phyloP scores from a whole-genome alignment of 2,797 vertebrate genomes.

The Caiman crocodilus region DNA sequence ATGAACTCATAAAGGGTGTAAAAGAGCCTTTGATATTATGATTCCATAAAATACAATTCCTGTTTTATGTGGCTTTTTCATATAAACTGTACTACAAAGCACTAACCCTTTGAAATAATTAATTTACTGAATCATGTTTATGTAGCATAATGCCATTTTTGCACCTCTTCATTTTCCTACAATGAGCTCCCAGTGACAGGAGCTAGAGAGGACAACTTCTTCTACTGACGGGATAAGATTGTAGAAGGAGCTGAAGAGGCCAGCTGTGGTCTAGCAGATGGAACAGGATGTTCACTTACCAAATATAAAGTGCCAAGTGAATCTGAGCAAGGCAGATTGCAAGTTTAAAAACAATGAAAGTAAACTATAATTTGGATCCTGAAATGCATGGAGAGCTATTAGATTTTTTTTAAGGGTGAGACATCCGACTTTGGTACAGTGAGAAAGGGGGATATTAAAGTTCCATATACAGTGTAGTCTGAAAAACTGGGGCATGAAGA shows the following conservation, averaged over 20 bases:
- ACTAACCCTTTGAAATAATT: neutral
- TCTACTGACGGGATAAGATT: neutral
- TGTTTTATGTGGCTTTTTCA: neutral
- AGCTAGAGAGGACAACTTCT: neutral
- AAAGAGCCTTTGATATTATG: neutral
- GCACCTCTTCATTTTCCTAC: neutral
- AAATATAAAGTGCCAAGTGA: neutral
- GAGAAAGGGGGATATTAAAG: neutral
- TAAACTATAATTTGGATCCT: constrained; percentile 20
- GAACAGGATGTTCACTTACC: neutral
- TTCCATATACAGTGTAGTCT: neutral
- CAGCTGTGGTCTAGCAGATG: neutral
- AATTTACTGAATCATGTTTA: neutral
- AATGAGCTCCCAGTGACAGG: constrained; percentile 31
- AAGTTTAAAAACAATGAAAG: constrained; percentile 34
- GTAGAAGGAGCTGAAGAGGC: neutral
- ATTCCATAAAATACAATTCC: neutral
- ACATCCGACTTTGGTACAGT: neutral
- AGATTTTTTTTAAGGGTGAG: constrained; percentile 1
- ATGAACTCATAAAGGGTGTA: neutral
- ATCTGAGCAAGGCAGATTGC: constrained; percentile 7
- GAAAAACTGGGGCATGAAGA: neutral
- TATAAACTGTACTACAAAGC: neutral
- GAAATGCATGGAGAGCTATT: constrained; percentile 19
- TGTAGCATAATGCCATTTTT: neutral